Percentiles rank a stretch among this genome's conserved stretches.
Evolutionary conservation across 2,797 vertebrate species (phyloP).

Genomic region (Danio aesculapii): DNA sequence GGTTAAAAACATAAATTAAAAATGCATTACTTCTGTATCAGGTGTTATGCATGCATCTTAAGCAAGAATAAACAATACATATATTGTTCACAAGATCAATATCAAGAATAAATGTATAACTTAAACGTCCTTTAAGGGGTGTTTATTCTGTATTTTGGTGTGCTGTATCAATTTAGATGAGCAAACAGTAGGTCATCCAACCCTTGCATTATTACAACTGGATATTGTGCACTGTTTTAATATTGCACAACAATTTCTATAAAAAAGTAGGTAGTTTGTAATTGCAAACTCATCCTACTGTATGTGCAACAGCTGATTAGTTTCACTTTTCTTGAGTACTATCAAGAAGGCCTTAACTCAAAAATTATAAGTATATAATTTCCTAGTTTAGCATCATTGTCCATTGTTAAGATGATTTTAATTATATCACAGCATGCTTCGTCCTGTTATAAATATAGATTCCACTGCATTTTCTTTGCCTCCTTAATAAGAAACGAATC

Average conservation of each 20-base stretch:
- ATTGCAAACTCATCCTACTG: not conserved
- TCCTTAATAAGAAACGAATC: constrained; percentile 76
- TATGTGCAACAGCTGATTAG: constrained; percentile 14
- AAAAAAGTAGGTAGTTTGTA: not conserved
- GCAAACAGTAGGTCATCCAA: not conserved
- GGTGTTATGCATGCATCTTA: too few relatives aligned
- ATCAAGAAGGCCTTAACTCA: not conserved
- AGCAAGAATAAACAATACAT: too few relatives aligned
- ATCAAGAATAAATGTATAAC: too few relatives aligned
- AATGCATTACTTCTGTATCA: too few relatives aligned
- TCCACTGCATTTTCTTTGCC: constrained; percentile 60
- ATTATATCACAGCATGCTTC: constrained; percentile 51
- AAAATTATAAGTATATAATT: not conserved
- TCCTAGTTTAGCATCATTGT: constrained; percentile 29
- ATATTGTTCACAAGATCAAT: too few relatives aligned
- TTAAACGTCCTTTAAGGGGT: too few relatives aligned
- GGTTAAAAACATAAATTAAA: too few relatives aligned
- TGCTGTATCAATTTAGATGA: too few relatives aligned
- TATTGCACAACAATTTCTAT: not conserved
- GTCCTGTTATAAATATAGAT: constrained; percentile 56
- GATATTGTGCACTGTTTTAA: not conserved
- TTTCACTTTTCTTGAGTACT: not conserved
- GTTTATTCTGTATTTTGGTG: too few relatives aligned
- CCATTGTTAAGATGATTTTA: constrained; percentile 56
- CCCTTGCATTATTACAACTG: not conserved